Percentiles rank a stretch among this genome's conserved stretches.
Evolutionary conservation across 1,140 invertebrate genomes (phyloP).

Genomic region (Drosophila simulans): DNA sequence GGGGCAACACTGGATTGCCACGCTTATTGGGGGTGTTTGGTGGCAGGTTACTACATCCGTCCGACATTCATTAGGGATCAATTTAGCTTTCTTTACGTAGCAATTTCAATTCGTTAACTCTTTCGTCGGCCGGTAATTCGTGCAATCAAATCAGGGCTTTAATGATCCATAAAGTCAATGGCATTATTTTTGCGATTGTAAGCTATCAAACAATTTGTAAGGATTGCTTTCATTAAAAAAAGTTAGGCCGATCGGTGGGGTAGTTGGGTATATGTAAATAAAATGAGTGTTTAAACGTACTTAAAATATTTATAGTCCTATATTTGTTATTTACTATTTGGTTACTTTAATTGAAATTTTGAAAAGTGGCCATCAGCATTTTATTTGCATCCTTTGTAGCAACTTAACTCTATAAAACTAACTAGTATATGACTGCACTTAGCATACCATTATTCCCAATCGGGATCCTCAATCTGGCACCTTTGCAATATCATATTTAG

Average conservation of each 20-base stretch:
- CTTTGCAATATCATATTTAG: not conserved
- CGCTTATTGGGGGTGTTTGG: conserved; percentile 43
- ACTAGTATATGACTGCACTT: not conserved
- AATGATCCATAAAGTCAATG: conserved; percentile 20
- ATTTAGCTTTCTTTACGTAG: conserved; percentile 31
- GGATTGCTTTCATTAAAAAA: not conserved
- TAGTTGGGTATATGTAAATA: not conserved
- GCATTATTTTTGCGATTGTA: not conserved
- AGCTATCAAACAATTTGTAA: not conserved
- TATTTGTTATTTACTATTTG: too few species aligned
- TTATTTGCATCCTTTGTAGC: too few species aligned
- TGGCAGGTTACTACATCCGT: conserved; percentile 42
- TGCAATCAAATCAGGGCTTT: conserved; percentile 32
- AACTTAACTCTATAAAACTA: too few species aligned
- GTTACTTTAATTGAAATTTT: too few species aligned
- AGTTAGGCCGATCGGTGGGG: not conserved
- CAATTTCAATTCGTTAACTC: conserved; percentile 38
- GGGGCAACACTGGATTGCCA: conserved; percentile 20
- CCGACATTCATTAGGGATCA: conserved; percentile 49
- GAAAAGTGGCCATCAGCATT: too few species aligned
- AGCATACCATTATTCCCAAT: not conserved
- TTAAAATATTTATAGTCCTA: too few species aligned
- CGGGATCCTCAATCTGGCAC: not conserved
- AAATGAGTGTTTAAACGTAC: not conserved
- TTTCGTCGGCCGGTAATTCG: conserved; percentile 19